phyloP scores from a whole-genome alignment of 1,140 invertebrate species.

The Pachypsylla venusta region DNA sequence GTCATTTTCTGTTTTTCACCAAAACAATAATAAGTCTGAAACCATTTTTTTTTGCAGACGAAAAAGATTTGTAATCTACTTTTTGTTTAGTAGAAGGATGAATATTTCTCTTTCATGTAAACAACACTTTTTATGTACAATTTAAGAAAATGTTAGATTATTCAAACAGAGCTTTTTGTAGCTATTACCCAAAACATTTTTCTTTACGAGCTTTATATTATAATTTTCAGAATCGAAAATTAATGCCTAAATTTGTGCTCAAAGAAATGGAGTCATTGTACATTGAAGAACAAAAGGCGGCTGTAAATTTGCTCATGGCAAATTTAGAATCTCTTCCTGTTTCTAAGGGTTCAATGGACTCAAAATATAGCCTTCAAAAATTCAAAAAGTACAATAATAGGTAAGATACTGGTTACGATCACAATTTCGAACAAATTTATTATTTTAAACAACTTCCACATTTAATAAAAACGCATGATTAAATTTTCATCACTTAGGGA shows the following conservation, averaged over 20 bases:
- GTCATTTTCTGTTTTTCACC: too few species aligned
- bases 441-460: too few species aligned
- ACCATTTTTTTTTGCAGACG: too few species aligned
- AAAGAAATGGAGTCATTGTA: constrained; percentile 99
- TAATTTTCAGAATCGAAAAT: constrained; percentile 68
- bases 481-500: too few species aligned
- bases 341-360: constrained; percentile 91
- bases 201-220: neutral
- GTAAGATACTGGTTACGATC: too few species aligned
- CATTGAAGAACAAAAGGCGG: constrained; percentile 93
- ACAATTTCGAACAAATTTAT: too few species aligned
- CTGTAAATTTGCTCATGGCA: constrained; percentile 95
- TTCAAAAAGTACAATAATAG: constrained; percentile 93
- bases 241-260: constrained; percentile 97
- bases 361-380: constrained; percentile 90
- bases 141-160: neutral
- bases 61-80: too few species aligned
- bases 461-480: too few species aligned
- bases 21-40: too few species aligned
- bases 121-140: neutral
- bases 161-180: neutral
- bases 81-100: too few species aligned
- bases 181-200: neutral
- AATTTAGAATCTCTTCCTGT: constrained; percentile 98
- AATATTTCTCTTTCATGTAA: too few species aligned